Evolutionary conservation across 2,888 invertebrate species (phyloP), one percentile per base, ranked within the genome.

Genomic region (Acanthosoma haemorrhoidale): DNA sequence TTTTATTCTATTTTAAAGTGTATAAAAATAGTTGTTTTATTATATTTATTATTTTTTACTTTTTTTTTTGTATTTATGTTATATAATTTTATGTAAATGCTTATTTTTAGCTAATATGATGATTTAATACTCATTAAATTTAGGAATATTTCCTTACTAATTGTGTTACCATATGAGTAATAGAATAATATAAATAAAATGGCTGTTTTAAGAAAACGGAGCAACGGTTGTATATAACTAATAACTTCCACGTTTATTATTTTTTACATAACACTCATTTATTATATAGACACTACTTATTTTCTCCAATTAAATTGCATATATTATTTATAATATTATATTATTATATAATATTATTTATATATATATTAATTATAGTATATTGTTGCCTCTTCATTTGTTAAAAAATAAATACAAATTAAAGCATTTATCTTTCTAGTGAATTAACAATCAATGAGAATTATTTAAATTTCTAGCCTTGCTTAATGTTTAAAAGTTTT

Each of bases 61-160:
- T 16, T 16, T 36, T 61, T 60, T 60, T 61, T 61, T 61, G 32
- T 61, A 61, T 61, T 61, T 61, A 61, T 61, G 32, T 61, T 61
- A 61, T 36, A 61, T 61, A 61, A 36, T 36, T 59, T 36, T 36
- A 61, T 61, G 61, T 61, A 61, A 34, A 61, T 61, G n/a, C 34
- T 36, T 61, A 21, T 61, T 61, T 41, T 59, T 59, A 59, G 31
- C 59, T 32, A 59, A 32, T 59, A 29, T 34, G 16, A 38, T 61
- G 32, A 34, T 61, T 61, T 61, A 61, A 61, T 61, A 61, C 61
- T 61, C 61, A 61, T 61, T 61, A 61, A 36, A 61, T 21, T 34
- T 61, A 61, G 61, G 61, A 61, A 61, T 61, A 61, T 61, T 61
- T 61, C 61, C 61, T 61, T 61, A 61, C 61, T 61, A 61, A 61